Percentiles rank a stretch among this genome's conserved stretches.
phyloP scores from a whole-genome alignment of 2,113 vertebrate species.

The Phaetusa simplex region DNA sequence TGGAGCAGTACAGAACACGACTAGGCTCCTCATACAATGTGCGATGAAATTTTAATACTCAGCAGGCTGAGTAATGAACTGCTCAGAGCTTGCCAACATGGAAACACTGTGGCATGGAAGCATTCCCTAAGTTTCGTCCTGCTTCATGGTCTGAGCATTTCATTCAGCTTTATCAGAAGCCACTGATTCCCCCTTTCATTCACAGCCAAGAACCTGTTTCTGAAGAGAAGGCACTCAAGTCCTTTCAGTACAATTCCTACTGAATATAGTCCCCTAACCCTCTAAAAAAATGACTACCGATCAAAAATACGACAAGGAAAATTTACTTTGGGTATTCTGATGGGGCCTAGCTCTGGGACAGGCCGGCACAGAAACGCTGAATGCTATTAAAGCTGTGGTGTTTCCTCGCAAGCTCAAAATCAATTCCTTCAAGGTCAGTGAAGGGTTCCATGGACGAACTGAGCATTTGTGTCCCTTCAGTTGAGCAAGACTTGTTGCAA shows the following conservation, averaged over 20 bases:
- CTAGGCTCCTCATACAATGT: neutral
- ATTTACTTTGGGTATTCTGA: neutral
- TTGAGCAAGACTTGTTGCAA: neutral
- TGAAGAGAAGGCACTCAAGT: neutral
- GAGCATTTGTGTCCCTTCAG: neutral
- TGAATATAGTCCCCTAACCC: neutral
- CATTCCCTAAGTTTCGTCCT: neutral
- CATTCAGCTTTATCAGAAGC: neutral
- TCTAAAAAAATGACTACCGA: neutral
- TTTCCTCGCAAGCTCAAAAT: neutral
- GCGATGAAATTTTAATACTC: neutral
- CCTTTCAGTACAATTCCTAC: neutral
- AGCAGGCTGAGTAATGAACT: neutral
- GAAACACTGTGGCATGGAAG: neutral
- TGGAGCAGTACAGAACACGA: neutral
- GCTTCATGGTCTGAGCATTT: neutral
- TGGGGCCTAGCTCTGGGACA: neutral
- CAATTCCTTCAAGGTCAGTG: neutral
- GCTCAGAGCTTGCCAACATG: neutral
- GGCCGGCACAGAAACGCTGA: neutral
- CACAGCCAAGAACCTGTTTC: neutral
- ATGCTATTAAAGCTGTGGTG: neutral
- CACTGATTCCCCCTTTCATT: neutral
- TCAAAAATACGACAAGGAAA: neutral
- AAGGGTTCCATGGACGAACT: neutral